These are phyloP conservation scores for Cataglyphis rosenhaueri DNA, from an alignment of 2,888 invertebrate species.

Conservation along the genomic window DNA sequence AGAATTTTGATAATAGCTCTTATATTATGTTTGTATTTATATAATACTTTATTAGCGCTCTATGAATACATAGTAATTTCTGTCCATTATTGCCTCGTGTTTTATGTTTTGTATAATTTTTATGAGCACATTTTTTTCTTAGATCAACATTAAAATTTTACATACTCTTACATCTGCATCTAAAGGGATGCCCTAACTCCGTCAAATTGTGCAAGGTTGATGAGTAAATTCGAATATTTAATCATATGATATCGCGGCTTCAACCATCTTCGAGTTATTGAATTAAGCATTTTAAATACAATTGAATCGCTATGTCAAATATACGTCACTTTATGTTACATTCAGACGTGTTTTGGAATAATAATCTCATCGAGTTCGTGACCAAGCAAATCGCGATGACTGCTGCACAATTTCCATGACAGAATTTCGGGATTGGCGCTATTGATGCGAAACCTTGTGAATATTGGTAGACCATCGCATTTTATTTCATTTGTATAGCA, in stretches of 20 bases:
- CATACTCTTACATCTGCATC: conserved; percentile 13
- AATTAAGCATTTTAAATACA: conserved; percentile 80
- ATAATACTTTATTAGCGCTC: conserved; percentile 5
- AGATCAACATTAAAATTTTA: conserved; percentile 33
- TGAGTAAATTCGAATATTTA: conserved; percentile 10
- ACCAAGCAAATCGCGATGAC: conserved; percentile 54
- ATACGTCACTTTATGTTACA: conserved; percentile 68
- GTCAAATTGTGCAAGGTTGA: conserved; percentile 20
- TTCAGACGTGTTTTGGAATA: conserved; percentile 76
- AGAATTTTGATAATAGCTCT: neutral
- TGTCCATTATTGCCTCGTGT: conserved; percentile 6
- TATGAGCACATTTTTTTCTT: conserved; percentile 10
- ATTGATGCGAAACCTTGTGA: conserved; percentile 55
- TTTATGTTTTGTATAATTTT: conserved; percentile 26
- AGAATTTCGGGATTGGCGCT: conserved; percentile 53
- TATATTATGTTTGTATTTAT: neutral
- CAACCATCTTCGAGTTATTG: conserved; percentile 53
- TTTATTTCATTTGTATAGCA: conserved; percentile 17
- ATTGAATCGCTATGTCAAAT: conserved; percentile 76
- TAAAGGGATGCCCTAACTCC: neutral
- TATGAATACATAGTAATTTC: neutral
- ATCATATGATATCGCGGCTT: neutral
- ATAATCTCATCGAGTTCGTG: conserved; percentile 76
- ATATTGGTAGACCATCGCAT: conserved; percentile 60
- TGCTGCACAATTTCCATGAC: conserved; percentile 61